A percentile compares a stretch with the other conserved stretches of the same genome.
phyloP scores from a whole-genome alignment of 2,888 invertebrate genomes.

The Ormyrus nitidulus region DNA sequence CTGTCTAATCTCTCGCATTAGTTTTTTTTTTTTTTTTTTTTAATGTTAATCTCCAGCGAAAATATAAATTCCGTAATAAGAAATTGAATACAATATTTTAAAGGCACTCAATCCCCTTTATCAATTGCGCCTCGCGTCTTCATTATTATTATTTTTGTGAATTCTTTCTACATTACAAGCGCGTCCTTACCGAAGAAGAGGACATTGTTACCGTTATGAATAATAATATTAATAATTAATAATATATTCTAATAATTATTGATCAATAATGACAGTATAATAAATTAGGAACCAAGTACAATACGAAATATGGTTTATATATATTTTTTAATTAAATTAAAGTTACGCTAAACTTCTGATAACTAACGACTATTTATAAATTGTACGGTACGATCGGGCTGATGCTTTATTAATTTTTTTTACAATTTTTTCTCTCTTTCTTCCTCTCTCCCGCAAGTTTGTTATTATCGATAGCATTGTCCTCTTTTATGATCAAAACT shows the following conservation, averaged over 20 bases:
- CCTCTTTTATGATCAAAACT: conserved; percentile 17
- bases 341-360: conserved; percentile 63
- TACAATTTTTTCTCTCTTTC: conserved; percentile 54
- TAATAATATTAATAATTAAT: conserved; percentile 62
- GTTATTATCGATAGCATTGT: conserved; percentile 11
- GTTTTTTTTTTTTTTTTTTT: conserved; percentile 19
- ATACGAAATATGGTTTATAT: conserved; percentile 69
- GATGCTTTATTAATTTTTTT: conserved; percentile 55
- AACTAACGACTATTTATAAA: conserved; percentile 66
- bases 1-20: conserved; percentile 6
- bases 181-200: conserved; percentile 61
- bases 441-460: conserved; percentile 40
- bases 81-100: conserved; percentile 57
- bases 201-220: conserved; percentile 63
- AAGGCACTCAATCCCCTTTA: conserved; percentile 58
- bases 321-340: conserved; percentile 69
- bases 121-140: conserved; percentile 53
- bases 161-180: conserved; percentile 59
- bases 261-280: conserved; percentile 64
- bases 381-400: conserved; percentile 61
- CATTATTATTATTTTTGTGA: conserved; percentile 51
- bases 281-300: conserved; percentile 75
- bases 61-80: conserved; percentile 57
- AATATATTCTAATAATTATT: conserved; percentile 64
- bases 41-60: conserved; percentile 52